These are phyloP conservation scores for Morpho achilles DNA, from an alignment of 2,888 invertebrate genomes.

Conservation along the genomic window DNA sequence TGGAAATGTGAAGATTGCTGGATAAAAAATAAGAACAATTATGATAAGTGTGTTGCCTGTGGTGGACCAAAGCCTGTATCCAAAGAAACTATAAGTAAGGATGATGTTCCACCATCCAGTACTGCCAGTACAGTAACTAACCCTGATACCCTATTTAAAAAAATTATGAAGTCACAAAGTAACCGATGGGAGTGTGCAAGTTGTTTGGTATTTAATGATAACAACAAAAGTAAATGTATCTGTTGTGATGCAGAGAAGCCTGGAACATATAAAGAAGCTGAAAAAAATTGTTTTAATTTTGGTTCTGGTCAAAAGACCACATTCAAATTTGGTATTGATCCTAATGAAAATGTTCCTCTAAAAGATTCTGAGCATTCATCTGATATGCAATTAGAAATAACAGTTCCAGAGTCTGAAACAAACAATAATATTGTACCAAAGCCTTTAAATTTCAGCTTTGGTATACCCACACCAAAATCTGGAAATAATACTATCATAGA, in stretches of 20 bases:
- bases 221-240: conserved; percentile 42
- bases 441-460: conserved; percentile 44
- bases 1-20: conserved; percentile 53
- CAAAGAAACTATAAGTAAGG: conserved; percentile 5
- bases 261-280: conserved; percentile 30
- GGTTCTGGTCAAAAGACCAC: conserved; percentile 38
- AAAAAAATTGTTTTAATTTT: conserved; percentile 51
- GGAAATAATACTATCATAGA: conserved; percentile 28
- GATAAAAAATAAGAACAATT: conserved; percentile 43
- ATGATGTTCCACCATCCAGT: not conserved
- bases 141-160: conserved; percentile 34
- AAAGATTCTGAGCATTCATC: conserved; percentile 11
- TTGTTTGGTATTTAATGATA: conserved; percentile 56
- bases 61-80: conserved; percentile 37
- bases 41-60: conserved; percentile 50
- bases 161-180: conserved; percentile 39
- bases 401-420: conserved; percentile 46
- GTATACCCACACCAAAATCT: conserved; percentile 37
- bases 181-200: conserved; percentile 57
- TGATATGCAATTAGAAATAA: not conserved
- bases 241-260: conserved; percentile 53
- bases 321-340: conserved; percentile 57
- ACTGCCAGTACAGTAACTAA: conserved; percentile 21
- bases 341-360: conserved; percentile 32
- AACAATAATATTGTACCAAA: conserved; percentile 56